Evolutionary conservation across 2,113 vertebrate genomes (phyloP).

Genomic region (Dinomys branickii): DNA sequence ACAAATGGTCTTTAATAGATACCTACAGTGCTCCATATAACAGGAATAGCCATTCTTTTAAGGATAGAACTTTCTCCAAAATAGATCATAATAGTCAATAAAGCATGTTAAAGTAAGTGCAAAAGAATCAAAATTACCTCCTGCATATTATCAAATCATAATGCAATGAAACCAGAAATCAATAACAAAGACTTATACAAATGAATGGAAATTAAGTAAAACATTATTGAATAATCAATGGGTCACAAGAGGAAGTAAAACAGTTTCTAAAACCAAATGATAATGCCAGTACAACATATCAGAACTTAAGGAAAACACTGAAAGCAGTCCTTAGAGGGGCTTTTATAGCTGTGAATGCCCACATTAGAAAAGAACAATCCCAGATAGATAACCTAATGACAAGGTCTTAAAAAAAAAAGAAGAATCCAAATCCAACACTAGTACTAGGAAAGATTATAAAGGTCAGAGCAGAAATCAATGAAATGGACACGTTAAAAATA

Average conservation of each 20-base stretch:
- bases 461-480: not conserved
- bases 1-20: not conserved
- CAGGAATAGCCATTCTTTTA: not conserved
- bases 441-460: not conserved
- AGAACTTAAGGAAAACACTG: not conserved
- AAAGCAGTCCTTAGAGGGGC: not conserved
- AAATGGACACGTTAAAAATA: not conserved
- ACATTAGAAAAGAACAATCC: not conserved
- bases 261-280: not conserved
- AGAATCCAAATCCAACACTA: not conserved
- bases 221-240: not conserved
- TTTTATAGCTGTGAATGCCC: not conserved
- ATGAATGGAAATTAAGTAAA: not conserved
- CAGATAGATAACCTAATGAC: not conserved
- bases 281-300: not conserved
- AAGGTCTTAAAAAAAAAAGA: not conserved
- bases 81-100: not conserved
- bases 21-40: not conserved
- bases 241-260: not conserved
- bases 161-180: not conserved
- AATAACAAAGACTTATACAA: not conserved
- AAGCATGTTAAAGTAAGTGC: not conserved
- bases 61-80: not conserved
- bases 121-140: not conserved
- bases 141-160: not conserved